A percentile compares a stretch with the other conserved stretches of the same genome.
Conservation (phyloP, 2,888 invertebrate species). For the Scaptomyza polygonia region DNA sequence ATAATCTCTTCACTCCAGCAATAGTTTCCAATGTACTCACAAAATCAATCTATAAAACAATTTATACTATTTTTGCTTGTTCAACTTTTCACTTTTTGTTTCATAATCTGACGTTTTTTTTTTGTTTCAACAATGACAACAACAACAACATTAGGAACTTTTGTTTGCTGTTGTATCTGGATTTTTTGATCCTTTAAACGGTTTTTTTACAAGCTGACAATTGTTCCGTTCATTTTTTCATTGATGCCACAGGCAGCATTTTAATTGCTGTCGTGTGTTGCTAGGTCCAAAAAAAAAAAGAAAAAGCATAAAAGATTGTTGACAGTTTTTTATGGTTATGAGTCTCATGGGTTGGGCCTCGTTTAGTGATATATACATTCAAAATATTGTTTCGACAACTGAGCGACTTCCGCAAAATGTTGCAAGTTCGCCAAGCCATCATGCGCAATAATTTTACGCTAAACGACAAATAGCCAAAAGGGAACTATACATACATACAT, state of each 20-base stretch:
- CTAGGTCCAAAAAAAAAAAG: slow-evolving; percentile 21
- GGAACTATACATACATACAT: too few relatives aligned
- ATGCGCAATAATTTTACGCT: slow-evolving; percentile 11
- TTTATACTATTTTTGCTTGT: too few relatives aligned
- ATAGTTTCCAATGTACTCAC: neutral
- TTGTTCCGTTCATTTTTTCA: slow-evolving; percentile 49
- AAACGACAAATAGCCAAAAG: slow-evolving; percentile 1
- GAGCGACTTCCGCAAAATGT: slow-evolving; percentile 53
- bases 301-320: slow-evolving; percentile 20
- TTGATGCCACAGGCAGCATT: slow-evolving; percentile 67
- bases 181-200: slow-evolving; percentile 35
- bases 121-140: neutral
- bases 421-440: slow-evolving; percentile 40
- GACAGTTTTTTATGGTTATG: slow-evolving; percentile 31
- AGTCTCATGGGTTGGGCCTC: slow-evolving; percentile 9
- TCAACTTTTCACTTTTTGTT: neutral
- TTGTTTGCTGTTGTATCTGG: slow-evolving; percentile 1
- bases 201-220: slow-evolving; percentile 59
- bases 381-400: slow-evolving; percentile 46
- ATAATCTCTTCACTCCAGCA: neutral
- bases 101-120: neutral
- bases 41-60: neutral
- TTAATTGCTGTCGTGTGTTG: slow-evolving; percentile 67
- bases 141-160: slow-evolving; percentile 1
- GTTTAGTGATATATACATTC: too few relatives aligned